Evolutionary conservation across 2,888 invertebrate genomes (phyloP).

Genomic region (Drosophila multiciliata): DNA sequence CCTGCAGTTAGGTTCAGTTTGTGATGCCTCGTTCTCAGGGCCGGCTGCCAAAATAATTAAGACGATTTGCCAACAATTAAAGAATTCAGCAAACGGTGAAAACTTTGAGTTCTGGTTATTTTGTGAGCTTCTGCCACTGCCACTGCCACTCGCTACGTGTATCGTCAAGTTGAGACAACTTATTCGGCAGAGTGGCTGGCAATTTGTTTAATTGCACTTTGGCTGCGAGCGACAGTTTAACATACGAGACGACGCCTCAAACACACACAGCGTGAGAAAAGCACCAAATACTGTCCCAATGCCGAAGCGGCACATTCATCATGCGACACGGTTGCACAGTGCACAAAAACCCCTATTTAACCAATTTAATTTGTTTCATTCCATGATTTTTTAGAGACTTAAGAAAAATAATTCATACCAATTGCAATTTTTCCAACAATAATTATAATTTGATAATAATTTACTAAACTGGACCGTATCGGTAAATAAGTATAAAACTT

Average conservation of each 20-base stretch:
- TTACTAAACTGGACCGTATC: no score
- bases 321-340: constrained; percentile 50
- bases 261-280: constrained; percentile 74
- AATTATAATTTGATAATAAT: no score
- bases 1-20: constrained; percentile 42
- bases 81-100: constrained; percentile 71
- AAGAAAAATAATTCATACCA: no score
- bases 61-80: constrained; percentile 85
- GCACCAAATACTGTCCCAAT: constrained; percentile 56
- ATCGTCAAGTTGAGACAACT: constrained; percentile 6
- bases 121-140: neutral
- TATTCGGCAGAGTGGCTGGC: constrained; percentile 51
- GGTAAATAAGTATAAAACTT: no score
- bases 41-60: constrained; percentile 82
- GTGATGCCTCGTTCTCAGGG: constrained; percentile 48
- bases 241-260: constrained; percentile 79
- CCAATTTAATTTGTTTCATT: neutral
- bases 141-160: neutral
- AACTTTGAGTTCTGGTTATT: neutral
- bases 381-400: neutral
- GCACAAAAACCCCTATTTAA: neutral
- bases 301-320: constrained; percentile 65
- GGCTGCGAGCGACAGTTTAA: constrained; percentile 84
- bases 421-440: no score
- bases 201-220: constrained; percentile 85